Evolutionary conservation across 2,888 invertebrate species (phyloP).

Genomic region (Apocheima hispidaria): DNA sequence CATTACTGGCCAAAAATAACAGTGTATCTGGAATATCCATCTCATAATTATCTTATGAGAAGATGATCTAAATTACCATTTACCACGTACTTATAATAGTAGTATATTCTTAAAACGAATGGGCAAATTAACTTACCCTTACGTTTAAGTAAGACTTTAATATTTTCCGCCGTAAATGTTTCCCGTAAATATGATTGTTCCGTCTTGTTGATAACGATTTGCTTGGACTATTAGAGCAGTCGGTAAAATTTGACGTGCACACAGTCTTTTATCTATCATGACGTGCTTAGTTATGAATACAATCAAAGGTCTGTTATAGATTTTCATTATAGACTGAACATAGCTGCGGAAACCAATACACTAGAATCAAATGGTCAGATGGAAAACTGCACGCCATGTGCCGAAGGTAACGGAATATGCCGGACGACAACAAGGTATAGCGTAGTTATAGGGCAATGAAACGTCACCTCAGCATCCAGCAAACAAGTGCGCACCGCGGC

Average conservation of each 20-base stretch:
- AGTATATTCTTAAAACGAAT: background rate
- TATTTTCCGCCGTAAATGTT: background rate
- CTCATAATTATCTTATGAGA: no score
- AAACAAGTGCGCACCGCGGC: conserved; percentile 74
- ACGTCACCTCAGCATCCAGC: conserved; percentile 62
- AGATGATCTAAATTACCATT: no score
- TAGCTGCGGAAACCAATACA: conserved; percentile 7
- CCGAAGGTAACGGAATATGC: conserved; percentile 65
- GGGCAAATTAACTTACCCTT: background rate
- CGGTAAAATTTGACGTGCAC: no score
- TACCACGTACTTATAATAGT: background rate
- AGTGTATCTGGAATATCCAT: no score
- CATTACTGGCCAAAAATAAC: no score
- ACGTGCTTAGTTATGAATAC: background rate
- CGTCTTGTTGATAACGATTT: no score
- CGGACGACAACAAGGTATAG: conserved; percentile 51
- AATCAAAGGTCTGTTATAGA: background rate
- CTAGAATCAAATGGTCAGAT: conserved; percentile 1
- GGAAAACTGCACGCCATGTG: conserved; percentile 52
- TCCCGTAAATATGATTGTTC: no score
- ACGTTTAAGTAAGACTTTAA: background rate
- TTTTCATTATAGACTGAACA: background rate
- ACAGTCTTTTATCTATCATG: background rate
- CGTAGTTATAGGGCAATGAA: conserved; percentile 58
- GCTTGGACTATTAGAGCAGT: no score